A percentile compares a stretch with the other conserved stretches of the same genome.
phyloP scores from a whole-genome alignment of 2,888 invertebrate species.

The Allacma fusca region DNA sequence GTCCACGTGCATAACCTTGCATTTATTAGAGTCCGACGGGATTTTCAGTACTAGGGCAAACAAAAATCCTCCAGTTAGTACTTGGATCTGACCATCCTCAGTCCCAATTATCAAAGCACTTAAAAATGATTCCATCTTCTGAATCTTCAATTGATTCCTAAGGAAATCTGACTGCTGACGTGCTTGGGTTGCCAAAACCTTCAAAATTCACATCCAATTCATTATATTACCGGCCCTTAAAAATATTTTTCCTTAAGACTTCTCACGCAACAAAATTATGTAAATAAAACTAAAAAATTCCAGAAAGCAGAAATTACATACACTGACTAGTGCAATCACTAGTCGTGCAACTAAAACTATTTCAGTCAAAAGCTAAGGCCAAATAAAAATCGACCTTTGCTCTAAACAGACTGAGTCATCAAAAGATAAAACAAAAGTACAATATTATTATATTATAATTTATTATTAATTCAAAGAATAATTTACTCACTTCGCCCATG shows the following conservation, averaged over 20 bases:
- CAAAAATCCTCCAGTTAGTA: slow-evolving; percentile 57
- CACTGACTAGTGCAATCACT: no score
- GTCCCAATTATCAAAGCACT: slow-evolving; percentile 84
- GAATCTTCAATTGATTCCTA: slow-evolving; percentile 51
- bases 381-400: no score
- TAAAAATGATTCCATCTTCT: slow-evolving; percentile 63
- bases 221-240: no score
- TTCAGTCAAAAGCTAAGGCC: no score
- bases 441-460: no score
- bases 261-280: no score
- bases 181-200: slow-evolving; percentile 53
- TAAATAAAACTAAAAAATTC: no score
- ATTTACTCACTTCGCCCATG: slow-evolving; percentile 56
- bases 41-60: slow-evolving; percentile 49
- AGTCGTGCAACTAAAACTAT: no score
- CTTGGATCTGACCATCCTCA: slow-evolving; percentile 71
- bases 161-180: slow-evolving; percentile 54
- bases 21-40: slow-evolving; percentile 36
- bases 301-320: neutral
- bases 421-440: no score
- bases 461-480: no score
- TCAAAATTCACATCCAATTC: slow-evolving; percentile 17
- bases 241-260: no score
- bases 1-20: slow-evolving; percentile 48
- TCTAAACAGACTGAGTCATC: no score